Evolutionary conservation across 2,113 vertebrate species (phyloP).

Genomic region (Leiothrix lutea): DNA sequence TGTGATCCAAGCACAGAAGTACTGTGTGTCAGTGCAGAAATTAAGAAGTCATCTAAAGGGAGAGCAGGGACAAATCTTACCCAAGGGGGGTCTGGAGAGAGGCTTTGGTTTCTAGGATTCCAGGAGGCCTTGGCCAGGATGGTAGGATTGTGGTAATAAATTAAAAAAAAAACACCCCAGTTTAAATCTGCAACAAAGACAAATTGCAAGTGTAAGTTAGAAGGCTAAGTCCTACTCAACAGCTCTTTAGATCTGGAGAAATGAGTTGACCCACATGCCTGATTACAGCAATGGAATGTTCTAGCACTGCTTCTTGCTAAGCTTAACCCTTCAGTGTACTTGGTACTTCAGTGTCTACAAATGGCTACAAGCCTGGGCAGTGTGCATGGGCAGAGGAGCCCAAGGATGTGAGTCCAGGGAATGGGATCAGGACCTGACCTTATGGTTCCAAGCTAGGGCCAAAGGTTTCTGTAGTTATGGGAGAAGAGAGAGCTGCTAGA

Average conservation of each 20-base stretch:
- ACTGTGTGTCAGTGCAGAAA: neutral
- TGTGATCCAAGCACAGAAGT: neutral
- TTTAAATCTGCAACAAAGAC: neutral
- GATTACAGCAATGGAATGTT: neutral
- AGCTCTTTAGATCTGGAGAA: neutral
- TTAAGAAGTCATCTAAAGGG: rapidly evolving
- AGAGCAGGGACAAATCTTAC: neutral
- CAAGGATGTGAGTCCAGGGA: rapidly evolving
- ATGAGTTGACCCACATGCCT: neutral
- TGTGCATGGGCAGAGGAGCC: neutral
- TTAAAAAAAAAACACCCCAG: neutral
- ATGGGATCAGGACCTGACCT: neutral
- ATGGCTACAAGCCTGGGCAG: neutral
- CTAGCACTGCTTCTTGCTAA: neutral
- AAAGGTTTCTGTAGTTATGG: neutral
- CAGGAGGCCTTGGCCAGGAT: rapidly evolving
- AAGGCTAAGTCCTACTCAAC: neutral
- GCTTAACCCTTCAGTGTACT: neutral
- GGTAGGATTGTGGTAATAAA: neutral
- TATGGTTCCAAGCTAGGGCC: neutral
- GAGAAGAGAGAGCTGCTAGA: neutral
- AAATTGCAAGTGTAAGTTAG: neutral
- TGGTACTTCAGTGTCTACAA: neutral
- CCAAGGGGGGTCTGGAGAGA: neutral
- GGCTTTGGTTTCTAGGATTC: neutral